phyloP scores from a whole-genome alignment of 2,113 vertebrate species.

The Gymnobelideus leadbeateri region DNA sequence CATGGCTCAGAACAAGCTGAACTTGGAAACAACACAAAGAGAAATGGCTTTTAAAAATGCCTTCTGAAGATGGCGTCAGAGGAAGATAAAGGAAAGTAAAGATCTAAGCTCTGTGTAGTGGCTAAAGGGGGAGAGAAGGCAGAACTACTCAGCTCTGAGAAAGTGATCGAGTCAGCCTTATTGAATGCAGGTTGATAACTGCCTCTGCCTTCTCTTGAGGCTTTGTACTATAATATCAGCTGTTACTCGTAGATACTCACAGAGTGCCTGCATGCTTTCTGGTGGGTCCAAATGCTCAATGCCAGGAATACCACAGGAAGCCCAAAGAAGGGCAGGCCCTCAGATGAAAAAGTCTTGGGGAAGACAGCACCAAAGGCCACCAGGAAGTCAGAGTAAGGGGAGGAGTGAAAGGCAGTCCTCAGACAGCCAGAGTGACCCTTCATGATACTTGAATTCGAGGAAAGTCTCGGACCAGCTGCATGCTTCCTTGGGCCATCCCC shows the following conservation, averaged over 20 bases:
- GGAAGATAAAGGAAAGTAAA: background rate
- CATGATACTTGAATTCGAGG: no score
- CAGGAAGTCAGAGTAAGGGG: no score
- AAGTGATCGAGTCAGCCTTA: background rate
- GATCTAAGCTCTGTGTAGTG: background rate
- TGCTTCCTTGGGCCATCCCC: no score
- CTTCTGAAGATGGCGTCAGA: background rate
- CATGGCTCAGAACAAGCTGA: background rate
- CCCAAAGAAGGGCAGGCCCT: background rate
- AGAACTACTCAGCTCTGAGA: background rate
- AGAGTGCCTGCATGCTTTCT: no score
- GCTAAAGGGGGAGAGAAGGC: background rate
- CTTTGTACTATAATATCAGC: background rate
- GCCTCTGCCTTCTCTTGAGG: background rate
- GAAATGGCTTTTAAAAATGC: background rate
- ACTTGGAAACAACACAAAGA: background rate
- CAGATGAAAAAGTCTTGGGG: background rate
- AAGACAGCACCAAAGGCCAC: background rate
- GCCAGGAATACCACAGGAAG: no score
- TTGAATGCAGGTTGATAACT: background rate
- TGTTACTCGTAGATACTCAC: background rate
- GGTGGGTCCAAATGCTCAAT: background rate
- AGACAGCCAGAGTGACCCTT: no score
- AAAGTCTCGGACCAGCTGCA: no score
- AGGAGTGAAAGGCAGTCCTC: background rate